A percentile compares a stretch with the other conserved stretches of the same genome.
Conservation (phyloP, 2,113 vertebrate genomes). For the Lamprologus tigripictilis region DNA sequence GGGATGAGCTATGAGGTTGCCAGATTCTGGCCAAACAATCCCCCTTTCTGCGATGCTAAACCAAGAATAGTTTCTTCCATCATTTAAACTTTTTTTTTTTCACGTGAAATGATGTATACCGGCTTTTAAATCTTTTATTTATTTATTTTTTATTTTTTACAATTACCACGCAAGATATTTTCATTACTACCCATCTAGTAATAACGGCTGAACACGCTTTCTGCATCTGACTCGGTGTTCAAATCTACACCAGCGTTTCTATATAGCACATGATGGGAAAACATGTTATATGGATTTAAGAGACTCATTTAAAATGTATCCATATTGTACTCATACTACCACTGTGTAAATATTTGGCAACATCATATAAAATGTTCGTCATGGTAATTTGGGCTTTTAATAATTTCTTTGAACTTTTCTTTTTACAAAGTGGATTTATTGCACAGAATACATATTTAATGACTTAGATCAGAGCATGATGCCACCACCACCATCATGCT, state of each 20-base stretch:
- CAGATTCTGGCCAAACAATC: neutral
- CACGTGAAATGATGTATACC: neutral
- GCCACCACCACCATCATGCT: neutral
- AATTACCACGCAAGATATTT: neutral
- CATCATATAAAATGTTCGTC: neutral
- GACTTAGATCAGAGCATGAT: neutral
- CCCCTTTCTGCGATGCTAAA: neutral
- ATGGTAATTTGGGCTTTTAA: neutral
- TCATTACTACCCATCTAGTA: neutral
- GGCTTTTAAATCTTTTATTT: neutral
- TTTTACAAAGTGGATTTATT: neutral
- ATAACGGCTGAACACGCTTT: neutral
- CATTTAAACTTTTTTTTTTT: neutral
- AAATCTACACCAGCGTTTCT: neutral
- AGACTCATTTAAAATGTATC: neutral
- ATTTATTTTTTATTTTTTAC: neutral
- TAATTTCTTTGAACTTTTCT: neutral
- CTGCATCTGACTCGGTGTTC: neutral
- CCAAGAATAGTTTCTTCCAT: neutral
- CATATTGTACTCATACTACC: neutral
- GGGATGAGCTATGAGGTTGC: conserved; percentile 19
- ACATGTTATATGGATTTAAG: neutral
- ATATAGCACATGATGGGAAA: neutral
- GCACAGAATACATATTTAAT: neutral
- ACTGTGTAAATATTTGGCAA: neutral